Evolutionary conservation across 2,888 invertebrate genomes (phyloP), one percentile per base, ranked within the genome.

Genomic region (Nasonovia ribisnigri): DNA sequence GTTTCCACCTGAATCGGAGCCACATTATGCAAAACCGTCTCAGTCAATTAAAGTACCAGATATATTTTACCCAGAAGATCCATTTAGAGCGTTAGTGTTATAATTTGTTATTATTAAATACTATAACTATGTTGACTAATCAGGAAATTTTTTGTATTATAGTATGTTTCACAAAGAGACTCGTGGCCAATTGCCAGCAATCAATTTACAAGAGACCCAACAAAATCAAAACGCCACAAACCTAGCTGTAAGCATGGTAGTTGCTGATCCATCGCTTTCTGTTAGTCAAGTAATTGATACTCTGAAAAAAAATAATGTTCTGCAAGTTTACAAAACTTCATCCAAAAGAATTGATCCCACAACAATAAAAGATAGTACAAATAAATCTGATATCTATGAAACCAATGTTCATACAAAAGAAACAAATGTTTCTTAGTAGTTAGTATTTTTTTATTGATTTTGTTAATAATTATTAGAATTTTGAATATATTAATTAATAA

Each of bases 1-100:
- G 0, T 99, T 98, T 96, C 99, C 99, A 16, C 99, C 99, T 2
- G 97, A 97, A 95, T 96, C 97, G 88, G 98, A 98, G 95, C 99
- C 99, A 13, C 96, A 96, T 94, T 98, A 96, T 96, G 97, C 98
- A 95, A 96, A 97, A 95, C 97, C 97, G 11, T 96, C 96, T 60
- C 96, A 97, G 0, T 96, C 97, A 94, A 96, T 96, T 24, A 96
- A 97, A 26, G 96, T 98, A 24, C 96, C 96, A 95, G 96, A 96
- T 95, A 98, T 99, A 95, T 97, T 98, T 95, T 99, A 98, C 95
- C 96, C 97, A 92, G 99, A 99, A 96, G 99, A 99, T 96, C 95
- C 96, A 92, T 96, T 98, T 36, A 96, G 99, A 97, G 98, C 97
- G 99, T 99, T 97, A 97, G 97, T 94, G 46, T 89, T 67, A 46